Evolutionary conservation across 2,797 vertebrate species (phyloP), one percentile per base, ranked within the genome.

Genomic region (Staurois parvus): DNA sequence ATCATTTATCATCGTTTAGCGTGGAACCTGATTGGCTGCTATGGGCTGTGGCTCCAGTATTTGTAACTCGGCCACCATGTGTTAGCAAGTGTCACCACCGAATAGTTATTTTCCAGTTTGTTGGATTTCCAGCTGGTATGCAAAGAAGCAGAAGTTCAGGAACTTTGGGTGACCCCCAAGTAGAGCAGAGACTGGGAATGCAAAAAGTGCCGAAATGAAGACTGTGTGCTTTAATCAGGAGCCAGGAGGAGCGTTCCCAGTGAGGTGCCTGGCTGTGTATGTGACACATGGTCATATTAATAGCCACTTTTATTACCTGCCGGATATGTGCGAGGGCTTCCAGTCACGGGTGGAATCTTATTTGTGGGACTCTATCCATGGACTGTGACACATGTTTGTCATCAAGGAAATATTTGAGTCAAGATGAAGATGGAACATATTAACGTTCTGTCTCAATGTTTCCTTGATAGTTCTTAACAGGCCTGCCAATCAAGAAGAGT

Each of bases 101-200:
- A 6, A 48, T 17, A 32, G 28, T 24, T 24, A 7, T 70, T 40
- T 77, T 84, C 11, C 2, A 72, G n/a, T 26, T 84, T 32, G 10
- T n/a, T 64, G 62, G 30, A 52, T 13, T 73, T 48, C 85, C 76
- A 84, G 29, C 26, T 42, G 21, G 73, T 83, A 72, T 81, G 82
- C 40, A 79, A 34, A 77, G 56, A 64, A 17, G 13, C 24, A 72
- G 29, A 68, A 37, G 45, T 86, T 78, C 40, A 72, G 68, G 37
- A 83, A 78, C 56, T 83, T 73, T 86, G 85, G 77, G 74, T 76
- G 72, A 76, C 45, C 79, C 40, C 32, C 52, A 64, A 76, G 56
- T 62, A 40, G 19, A 21, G 26, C 37, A 29, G 62, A 83, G 34
- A n/a, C 40, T 34, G 62, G 62, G 84, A 81, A 56, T 45, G 21